Evolutionary conservation across 2,888 invertebrate species (phyloP).

Genomic region (Choreutis nemorana): DNA sequence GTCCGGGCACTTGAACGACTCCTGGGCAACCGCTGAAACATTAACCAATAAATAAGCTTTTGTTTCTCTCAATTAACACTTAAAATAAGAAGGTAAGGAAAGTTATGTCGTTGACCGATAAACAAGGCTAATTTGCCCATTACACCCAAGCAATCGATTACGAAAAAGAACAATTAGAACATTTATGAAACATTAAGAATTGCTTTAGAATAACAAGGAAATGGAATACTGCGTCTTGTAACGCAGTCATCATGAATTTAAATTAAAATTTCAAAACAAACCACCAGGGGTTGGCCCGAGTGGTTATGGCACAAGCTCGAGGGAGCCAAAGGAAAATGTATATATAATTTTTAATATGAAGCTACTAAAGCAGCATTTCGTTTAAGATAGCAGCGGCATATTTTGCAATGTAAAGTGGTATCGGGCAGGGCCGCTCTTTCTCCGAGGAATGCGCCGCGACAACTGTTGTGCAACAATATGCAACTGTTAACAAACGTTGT

Average conservation of each 20-base stretch:
- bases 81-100: neutral
- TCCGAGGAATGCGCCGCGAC: constrained; percentile 37
- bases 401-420: constrained; percentile 39
- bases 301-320: constrained; percentile 29
- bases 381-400: no score
- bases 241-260: constrained; percentile 43
- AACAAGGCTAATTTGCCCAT: constrained; percentile 16
- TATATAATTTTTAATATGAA: no score
- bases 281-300: constrained; percentile 35
- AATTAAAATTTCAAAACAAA: constrained; percentile 46
- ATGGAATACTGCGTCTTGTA: no score
- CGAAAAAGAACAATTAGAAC: no score
- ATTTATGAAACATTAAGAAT: no score
- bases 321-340: no score
- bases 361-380: no score
- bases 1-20: constrained; percentile 91
- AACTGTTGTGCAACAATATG: constrained; percentile 17
- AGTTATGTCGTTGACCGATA: no score
- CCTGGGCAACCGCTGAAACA: constrained; percentile 75
- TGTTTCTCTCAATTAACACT: neutral
- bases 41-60: constrained; percentile 1
- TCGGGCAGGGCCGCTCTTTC: constrained; percentile 46
- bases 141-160: constrained; percentile 15
- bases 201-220: no score
- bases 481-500: constrained; percentile 15